Evolutionary conservation across 2,888 invertebrate genomes (phyloP).

Genomic region (Drosophila longiperda): DNA sequence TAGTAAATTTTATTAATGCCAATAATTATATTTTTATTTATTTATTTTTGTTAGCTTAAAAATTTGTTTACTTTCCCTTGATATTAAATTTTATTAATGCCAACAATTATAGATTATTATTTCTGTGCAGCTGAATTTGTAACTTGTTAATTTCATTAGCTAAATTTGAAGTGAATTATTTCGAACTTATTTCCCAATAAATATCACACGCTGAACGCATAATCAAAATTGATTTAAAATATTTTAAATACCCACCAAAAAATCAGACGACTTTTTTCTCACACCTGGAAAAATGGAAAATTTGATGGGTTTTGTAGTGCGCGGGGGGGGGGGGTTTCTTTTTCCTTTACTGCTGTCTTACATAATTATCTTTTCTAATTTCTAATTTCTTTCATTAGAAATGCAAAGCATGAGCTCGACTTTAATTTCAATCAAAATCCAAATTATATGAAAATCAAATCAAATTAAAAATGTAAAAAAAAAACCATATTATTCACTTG

Average conservation of each 20-base stretch:
- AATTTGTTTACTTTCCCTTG: not conserved
- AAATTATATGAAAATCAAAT: constrained; percentile 77
- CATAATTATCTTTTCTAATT: too few relatives aligned
- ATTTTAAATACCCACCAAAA: constrained; percentile 60
- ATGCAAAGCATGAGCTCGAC: constrained; percentile 68
- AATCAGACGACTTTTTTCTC: constrained; percentile 24
- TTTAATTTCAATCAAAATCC: constrained; percentile 78
- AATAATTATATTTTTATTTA: not conserved
- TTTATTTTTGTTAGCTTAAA: not conserved
- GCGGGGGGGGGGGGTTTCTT: not conserved
- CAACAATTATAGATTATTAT: not conserved
- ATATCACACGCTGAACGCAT: not conserved
- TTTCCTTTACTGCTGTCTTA: constrained; percentile 5
- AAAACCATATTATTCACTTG: constrained; percentile 39
- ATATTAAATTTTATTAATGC: rapidly evolving
- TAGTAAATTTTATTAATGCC: rapidly evolving
- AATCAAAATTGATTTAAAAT: constrained; percentile 46
- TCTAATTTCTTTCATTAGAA: constrained; percentile 52
- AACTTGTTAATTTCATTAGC: not conserved
- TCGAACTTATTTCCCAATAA: not conserved
- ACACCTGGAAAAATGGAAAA: constrained; percentile 38
- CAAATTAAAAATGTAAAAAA: constrained; percentile 64
- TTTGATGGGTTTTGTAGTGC: constrained; percentile 18
- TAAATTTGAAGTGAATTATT: not conserved
- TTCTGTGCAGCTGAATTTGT: not conserved